Conservation (phyloP, 2,888 invertebrate genomes). For the Pachymerium ferrugineum region DNA sequence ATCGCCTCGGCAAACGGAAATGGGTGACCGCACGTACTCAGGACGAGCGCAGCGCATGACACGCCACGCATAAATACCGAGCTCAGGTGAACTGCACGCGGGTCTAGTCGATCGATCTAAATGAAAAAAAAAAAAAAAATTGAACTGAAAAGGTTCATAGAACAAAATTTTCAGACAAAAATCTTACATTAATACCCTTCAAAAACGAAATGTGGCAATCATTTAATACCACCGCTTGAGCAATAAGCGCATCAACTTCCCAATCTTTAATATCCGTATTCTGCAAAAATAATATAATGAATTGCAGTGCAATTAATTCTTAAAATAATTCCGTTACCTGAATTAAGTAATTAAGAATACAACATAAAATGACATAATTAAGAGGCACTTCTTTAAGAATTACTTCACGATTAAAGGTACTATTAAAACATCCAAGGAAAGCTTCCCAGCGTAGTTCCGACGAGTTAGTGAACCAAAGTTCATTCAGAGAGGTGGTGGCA, state of each 20-base stretch:
- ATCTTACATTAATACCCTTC: neutral
- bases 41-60: slow-evolving; percentile 79
- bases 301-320: neutral
- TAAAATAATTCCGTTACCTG: neutral
- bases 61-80: slow-evolving; percentile 85
- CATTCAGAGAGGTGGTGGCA: neutral
- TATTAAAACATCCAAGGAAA: neutral
- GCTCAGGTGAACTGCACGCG: slow-evolving; percentile 77
- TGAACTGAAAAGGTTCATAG: neutral
- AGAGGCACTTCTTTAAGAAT: neutral
- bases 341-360: neutral
- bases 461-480: neutral
- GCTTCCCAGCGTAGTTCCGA: neutral
- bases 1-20: slow-evolving; percentile 85
- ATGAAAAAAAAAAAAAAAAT: slow-evolving; percentile 35
- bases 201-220: neutral
- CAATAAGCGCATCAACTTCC: slow-evolving; percentile 83
- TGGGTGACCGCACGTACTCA: slow-evolving; percentile 88
- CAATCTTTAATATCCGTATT: neutral
- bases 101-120: slow-evolving; percentile 71
- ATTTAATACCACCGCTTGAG: slow-evolving; percentile 54
- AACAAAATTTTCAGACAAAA: slow-evolving; percentile 14
- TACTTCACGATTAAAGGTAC: neutral
- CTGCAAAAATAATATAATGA: slow-evolving; percentile 12
- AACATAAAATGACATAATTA: slow-evolving; percentile 12